Evolutionary conservation across 2,888 invertebrate genomes (phyloP).

Genomic region (Rhimphoctona megacephalus): DNA sequence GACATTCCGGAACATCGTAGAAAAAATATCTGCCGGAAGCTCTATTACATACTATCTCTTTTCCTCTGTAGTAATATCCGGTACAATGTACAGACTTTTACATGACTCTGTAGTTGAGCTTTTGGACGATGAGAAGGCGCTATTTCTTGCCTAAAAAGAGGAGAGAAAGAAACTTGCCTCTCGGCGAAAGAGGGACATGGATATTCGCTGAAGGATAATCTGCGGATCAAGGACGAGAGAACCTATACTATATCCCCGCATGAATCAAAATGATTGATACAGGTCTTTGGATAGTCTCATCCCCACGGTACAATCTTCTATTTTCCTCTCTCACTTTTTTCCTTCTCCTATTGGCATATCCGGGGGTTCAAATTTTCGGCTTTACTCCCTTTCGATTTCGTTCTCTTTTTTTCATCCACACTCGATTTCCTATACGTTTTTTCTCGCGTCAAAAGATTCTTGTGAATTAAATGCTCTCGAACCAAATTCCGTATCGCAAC

Average conservation of each 20-base stretch:
- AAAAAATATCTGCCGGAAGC: conserved; percentile 1
- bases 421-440: conserved; percentile 54
- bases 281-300: conserved; percentile 62
- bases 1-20: neutral
- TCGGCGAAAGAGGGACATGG: conserved; percentile 29
- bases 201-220: conserved; percentile 75
- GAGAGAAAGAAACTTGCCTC: conserved; percentile 36
- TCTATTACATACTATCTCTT: neutral
- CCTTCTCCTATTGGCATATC: conserved; percentile 35
- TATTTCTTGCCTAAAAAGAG: conserved; percentile 50
- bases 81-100: neutral
- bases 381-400: conserved; percentile 2
- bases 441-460: neutral
- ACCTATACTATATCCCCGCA: conserved; percentile 62
- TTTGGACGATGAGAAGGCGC: conserved; percentile 41
- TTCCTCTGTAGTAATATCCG: neutral
- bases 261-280: conserved; percentile 76
- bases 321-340: conserved; percentile 14
- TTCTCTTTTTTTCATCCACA: neutral
- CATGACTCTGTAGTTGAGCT: conserved; percentile 51
- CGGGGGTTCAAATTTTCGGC: conserved; percentile 42
- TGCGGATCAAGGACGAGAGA: conserved; percentile 61
- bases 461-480: neutral
- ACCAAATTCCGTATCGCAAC: neutral
- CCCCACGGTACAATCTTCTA: conserved; percentile 15